Evolutionary conservation across 1,140 invertebrate genomes (phyloP).

Genomic region (Ditylenchus dipsaci): DNA sequence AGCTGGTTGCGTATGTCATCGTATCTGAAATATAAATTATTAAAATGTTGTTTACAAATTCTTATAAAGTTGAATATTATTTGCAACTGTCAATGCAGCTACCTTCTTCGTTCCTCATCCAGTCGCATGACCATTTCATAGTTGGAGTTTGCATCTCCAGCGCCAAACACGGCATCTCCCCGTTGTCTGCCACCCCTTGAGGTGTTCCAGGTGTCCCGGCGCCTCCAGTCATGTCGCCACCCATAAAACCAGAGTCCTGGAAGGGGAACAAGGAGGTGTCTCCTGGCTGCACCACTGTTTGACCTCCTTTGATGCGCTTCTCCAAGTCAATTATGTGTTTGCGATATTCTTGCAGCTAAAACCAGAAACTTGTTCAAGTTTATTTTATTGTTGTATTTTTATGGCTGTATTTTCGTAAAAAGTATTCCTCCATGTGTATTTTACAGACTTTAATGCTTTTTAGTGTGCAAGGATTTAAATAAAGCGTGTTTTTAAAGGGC

Average conservation of each 20-base stretch:
- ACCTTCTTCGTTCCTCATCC: constrained; percentile 55
- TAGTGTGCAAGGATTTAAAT: no score
- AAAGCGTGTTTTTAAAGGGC: no score
- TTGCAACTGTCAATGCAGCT: not conserved
- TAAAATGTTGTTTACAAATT: no score
- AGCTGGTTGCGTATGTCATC: constrained; percentile 54
- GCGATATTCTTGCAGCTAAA: constrained; percentile 53
- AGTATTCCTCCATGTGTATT: no score
- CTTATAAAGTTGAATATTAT: no score
- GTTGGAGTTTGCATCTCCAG: constrained; percentile 50
- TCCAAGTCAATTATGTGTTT: constrained; percentile 56
- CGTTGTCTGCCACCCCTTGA: constrained; percentile 2
- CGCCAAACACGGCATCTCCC: constrained; percentile 5
- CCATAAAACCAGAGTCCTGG: constrained; percentile 47
- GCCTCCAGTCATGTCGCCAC: constrained; percentile 11
- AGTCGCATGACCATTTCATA: constrained; percentile 50
- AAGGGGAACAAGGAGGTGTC: constrained; percentile 42
- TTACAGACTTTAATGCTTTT: no score
- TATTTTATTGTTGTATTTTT: no score
- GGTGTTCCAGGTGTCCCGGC: constrained; percentile 7
- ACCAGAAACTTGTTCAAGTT: no score
- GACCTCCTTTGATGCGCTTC: constrained; percentile 29
- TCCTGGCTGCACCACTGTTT: constrained; percentile 20
- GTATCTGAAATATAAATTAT: constrained; percentile 31
- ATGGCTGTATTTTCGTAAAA: no score